Percentiles rank a stretch among this genome's conserved stretches.
Evolutionary conservation across 1,140 invertebrate genomes (phyloP).

Genomic region (Leptopilina boulardi): DNA sequence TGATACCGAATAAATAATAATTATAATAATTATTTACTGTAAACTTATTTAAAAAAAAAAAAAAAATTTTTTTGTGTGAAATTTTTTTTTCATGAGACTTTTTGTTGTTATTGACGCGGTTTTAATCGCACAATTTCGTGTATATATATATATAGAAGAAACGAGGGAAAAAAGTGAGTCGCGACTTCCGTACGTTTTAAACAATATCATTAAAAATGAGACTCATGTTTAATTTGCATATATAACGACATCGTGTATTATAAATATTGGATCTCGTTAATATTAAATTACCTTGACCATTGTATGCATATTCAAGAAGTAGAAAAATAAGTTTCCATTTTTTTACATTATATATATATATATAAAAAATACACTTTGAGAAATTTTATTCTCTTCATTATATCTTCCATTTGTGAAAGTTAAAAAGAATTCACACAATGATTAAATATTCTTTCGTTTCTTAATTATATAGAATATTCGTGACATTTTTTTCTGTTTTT

Average conservation of each 20-base stretch:
- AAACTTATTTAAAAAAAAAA: no score
- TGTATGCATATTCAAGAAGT: constrained; percentile 1
- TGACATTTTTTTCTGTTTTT: no score
- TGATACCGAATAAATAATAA: constrained; percentile 23
- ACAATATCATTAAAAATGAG: constrained; percentile 14
- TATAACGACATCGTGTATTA: background rate
- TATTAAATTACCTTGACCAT: constrained; percentile 4
- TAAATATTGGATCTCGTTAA: background rate
- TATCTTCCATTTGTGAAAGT: no score
- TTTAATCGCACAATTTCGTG: no score
- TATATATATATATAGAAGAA: no score
- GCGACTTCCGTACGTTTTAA: background rate
- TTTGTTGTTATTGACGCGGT: no score
- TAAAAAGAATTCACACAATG: no score
- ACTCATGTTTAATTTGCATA: constrained; percentile 22
- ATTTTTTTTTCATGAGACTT: background rate
- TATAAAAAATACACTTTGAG: no score
- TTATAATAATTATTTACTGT: constrained; percentile 15
- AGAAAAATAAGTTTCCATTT: background rate
- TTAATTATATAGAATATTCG: no score
- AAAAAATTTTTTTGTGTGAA: no score
- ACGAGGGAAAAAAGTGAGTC: background rate
- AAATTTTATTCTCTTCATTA: background rate
- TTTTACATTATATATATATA: no score
- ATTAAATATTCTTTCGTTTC: no score